phyloP scores from a whole-genome alignment of 1,140 invertebrate genomes.

The Coelopa frigida region DNA sequence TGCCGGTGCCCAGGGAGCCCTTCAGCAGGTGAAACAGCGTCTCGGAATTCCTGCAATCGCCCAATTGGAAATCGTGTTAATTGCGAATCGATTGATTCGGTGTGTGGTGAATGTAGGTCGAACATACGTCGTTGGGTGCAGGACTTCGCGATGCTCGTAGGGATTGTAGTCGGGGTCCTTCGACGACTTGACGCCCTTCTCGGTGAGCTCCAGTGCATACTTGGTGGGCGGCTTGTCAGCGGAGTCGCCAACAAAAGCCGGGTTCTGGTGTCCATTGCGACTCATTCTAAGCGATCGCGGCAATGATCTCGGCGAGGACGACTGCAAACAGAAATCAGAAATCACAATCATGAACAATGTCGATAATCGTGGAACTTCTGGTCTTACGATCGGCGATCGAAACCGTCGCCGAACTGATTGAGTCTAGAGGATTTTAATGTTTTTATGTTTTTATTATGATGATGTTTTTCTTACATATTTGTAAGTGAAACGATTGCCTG shows the following conservation, averaged over 20 bases:
- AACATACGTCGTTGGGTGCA: constrained; percentile 65
- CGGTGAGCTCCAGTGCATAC: constrained; percentile 46
- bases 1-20: constrained; percentile 82
- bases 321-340: too few species aligned
- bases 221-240: constrained; percentile 17
- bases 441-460: too few species aligned
- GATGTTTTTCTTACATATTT: too few species aligned
- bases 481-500: too few species aligned
- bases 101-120: neutral
- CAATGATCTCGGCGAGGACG: too few species aligned
- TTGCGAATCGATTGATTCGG: neutral
- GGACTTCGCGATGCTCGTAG: constrained; percentile 55
- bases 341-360: too few species aligned
- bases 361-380: too few species aligned
- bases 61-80: constrained; percentile 16
- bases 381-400: too few species aligned
- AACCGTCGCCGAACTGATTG: too few species aligned
- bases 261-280: constrained; percentile 41
- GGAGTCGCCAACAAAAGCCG: constrained; percentile 33
- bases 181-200: constrained; percentile 42
- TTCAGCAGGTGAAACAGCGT: constrained; percentile 77
- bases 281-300: too few species aligned
- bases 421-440: too few species aligned
- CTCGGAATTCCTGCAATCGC: constrained; percentile 59
- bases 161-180: constrained; percentile 53